Evolutionary conservation across 1,140 invertebrate genomes (phyloP), one percentile per base, ranked within the genome.

Genomic region (Hyles euphorbiae): DNA sequence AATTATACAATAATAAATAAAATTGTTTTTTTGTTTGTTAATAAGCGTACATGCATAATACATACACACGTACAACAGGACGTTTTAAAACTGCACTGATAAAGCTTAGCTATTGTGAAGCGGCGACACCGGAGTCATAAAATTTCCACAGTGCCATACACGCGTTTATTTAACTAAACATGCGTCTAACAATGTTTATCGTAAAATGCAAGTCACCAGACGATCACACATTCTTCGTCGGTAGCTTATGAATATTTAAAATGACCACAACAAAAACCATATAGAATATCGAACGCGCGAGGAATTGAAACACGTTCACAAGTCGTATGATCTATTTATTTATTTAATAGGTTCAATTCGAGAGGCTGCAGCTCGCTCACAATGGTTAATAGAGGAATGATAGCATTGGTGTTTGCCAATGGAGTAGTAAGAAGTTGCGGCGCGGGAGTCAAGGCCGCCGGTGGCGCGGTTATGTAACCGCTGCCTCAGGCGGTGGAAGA

Each of bases 391-490:
- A 62, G 55, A 60, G 56, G 58, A 61, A 63, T 66, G 50, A 67
- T 68, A 63, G 71, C 61, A 73, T 76, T 67, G 56, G 63, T 70
- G 64, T 69, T 61, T 71, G 72, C 71, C 69, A 80, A 73, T 78
- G 72, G 74, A 67, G 68, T 65, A 60, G 36, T 40, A 53, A 65
- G 65, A 65, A 63, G 65, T 70, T 65, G 36, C 77, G 74, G 83
- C 85, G 85, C 85, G 80, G 85, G 85, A 88, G 83, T 88, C 85
- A 88, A 88, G 85, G 85, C 83, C 83, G 76, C 58, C 68, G 65
- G 76, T 79, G 78, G 72, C 74, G 81, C 73, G 75, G 70, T 88
- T 88, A 88, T 80, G 64, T 87, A 88, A 88, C 72, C 58, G 65
- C 54, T 45, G 57, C 67, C 65, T 72, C 76, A 67, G 72, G 67